These are phyloP conservation scores for Eleutherodactylus coqui DNA, from an alignment of 2,797 vertebrate genomes.

Conservation along the genomic window DNA sequence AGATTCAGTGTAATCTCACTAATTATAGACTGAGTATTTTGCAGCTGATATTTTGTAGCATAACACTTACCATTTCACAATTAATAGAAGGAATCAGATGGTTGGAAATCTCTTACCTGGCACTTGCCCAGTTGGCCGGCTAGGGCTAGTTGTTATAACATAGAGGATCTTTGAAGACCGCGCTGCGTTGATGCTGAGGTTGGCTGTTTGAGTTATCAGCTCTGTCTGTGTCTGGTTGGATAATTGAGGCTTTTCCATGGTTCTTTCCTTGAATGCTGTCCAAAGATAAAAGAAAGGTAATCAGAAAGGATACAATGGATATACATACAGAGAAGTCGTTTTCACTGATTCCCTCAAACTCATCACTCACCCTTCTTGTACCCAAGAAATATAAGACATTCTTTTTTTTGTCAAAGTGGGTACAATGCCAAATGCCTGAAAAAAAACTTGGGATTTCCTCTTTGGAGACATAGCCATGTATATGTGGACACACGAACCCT, in stretches of 20 bases:
- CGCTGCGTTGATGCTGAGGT: conserved; percentile 81
- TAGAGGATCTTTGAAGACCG: conserved; percentile 89
- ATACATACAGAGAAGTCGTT: background rate
- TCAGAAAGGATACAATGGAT: background rate
- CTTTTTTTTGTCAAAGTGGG: too few relatives aligned
- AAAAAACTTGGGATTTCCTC: too few relatives aligned
- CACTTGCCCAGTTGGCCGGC: conserved; percentile 85
- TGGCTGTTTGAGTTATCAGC: conserved; percentile 82
- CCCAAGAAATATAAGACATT: too few relatives aligned
- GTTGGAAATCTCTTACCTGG: conserved; percentile 83
- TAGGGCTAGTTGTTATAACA: conserved; percentile 95
- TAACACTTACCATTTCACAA: background rate
- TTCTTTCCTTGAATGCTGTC: conserved; percentile 80
- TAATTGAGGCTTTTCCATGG: conserved; percentile 70
- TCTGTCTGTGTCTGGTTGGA: conserved; percentile 79
- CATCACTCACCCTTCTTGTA: too few relatives aligned
- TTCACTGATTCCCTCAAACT: too few relatives aligned
- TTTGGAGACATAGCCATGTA: too few relatives aligned
- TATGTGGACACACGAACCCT: too few relatives aligned
- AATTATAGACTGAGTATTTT: background rate
- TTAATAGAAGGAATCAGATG: conserved; percentile 13
- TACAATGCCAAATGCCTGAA: too few relatives aligned
- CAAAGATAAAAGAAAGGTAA: conserved; percentile 37
- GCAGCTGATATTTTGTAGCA: conserved; percentile 3
- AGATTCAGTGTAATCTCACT: background rate